These are phyloP conservation scores for Esox masquinongy DNA, from an alignment of 2,797 vertebrate species.

Conservation along the genomic window DNA sequence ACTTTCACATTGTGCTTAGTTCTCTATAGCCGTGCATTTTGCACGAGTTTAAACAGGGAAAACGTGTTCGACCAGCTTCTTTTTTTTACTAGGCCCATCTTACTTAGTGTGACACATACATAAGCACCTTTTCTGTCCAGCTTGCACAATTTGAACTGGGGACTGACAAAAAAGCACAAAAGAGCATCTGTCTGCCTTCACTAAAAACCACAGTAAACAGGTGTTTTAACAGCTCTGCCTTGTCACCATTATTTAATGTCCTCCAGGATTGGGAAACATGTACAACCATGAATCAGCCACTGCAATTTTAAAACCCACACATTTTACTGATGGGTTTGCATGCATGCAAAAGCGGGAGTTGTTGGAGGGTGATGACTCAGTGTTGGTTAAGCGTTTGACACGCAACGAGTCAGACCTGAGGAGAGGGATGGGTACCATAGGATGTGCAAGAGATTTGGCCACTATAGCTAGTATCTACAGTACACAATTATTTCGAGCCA, in stretches of 20 bases:
- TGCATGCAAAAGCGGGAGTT: neutral
- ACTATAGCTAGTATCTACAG: neutral
- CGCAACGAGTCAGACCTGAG: neutral
- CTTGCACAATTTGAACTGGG: neutral
- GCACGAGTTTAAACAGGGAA: neutral
- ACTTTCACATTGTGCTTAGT: neutral
- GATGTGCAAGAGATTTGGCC: neutral
- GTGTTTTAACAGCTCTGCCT: neutral
- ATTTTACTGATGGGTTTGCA: constrained; percentile 5
- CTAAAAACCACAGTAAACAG: neutral
- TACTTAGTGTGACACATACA: neutral
- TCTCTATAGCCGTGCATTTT: neutral
- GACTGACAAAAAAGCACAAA: neutral
- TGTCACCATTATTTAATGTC: neutral
- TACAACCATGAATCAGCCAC: neutral
- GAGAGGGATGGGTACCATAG: neutral
- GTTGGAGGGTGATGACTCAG: neutral
- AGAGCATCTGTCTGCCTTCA: neutral
- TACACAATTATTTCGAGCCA: neutral
- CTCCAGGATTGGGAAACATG: neutral
- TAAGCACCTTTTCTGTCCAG: neutral
- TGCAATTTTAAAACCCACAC: neutral
- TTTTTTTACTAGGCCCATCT: neutral
- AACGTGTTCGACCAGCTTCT: neutral
- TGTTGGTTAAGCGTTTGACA: neutral